Base-by-base conservation (phyloP, 2,113 vertebrate genomes). In the Brienomyrus longianalis region DNA sequence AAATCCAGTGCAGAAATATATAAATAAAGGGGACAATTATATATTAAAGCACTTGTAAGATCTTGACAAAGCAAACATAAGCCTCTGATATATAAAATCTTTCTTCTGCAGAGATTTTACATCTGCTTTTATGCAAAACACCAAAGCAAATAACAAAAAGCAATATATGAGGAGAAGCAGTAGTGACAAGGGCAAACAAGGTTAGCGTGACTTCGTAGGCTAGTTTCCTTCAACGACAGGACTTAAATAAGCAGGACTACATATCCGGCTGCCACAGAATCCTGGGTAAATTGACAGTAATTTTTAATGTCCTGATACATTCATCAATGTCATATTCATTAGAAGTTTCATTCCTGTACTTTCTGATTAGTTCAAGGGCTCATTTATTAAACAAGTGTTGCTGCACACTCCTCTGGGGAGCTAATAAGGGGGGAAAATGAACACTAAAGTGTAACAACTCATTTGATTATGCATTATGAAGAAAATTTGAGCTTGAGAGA, bases 291-390 rank as follows among this genome's bases (percentile, higher is more conserved):
- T 85, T 83, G 43, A 47, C 80, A 47, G 80, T 43, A 70, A 70
- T 80, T 80, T 86, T 48, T 84, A 0, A 47, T n/a, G 47, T 86
- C 45, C 48, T 50, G 47, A 50, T 86, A 47, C 45, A 50, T 86
- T 86, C 83, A 86, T 86, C 83, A 50, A 48, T 86, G 83, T 86
- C 48, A 48, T 27, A 85, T 21, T 43, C 74, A 80, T 80, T 80
- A 80, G 74, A 43, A 80, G 31, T 80, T 80, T 10, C 83, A n/a
- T 51, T 86, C 27, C 83, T n/a, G 23, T 86, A 48, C 48, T 86
- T 86, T 23, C 47, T 21, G 17, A 48, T 86, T 50, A 27, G 45
- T 27, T 86, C 83, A 86, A 86, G 83, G 83, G 83, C 83, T 86
- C 23, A 27, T 50, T 86, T 51, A 86, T 86, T n/a, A 86, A 21